phyloP scores from a whole-genome alignment of 2,113 vertebrate species.

The Chlamydotis undulata region DNA sequence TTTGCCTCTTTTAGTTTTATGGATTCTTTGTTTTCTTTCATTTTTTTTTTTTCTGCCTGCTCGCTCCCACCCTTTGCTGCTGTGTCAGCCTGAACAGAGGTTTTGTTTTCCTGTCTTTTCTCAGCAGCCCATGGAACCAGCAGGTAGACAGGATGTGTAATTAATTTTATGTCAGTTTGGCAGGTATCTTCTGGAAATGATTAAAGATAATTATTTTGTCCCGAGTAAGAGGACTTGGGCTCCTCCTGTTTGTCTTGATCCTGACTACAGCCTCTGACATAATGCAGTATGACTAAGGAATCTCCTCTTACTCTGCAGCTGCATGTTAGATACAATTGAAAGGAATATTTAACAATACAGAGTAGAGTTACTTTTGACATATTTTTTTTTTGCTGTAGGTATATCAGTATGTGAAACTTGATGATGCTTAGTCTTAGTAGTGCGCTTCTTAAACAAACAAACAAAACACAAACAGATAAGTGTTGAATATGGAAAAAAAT shows the following conservation, averaged over 20 bases:
- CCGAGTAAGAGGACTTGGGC: background rate
- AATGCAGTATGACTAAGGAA: background rate
- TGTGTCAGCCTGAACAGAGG: fast-evolving
- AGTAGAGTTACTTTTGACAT: background rate
- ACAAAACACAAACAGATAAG: background rate
- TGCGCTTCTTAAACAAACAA: background rate
- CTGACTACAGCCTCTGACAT: background rate
- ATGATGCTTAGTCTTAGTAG: background rate
- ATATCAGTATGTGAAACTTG: background rate
- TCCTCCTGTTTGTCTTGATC: background rate
- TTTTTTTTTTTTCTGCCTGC: background rate
- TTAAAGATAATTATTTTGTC: background rate
- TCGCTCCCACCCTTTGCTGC: background rate
- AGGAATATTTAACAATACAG: background rate
- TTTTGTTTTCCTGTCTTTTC: background rate
- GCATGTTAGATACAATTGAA: background rate
- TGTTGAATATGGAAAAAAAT: background rate
- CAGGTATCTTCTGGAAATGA: background rate
- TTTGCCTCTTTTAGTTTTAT: background rate
- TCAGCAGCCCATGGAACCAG: background rate
- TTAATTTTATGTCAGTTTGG: background rate
- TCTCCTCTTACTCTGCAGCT: background rate
- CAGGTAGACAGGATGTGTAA: background rate
- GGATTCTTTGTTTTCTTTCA: background rate
- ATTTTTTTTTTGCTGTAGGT: background rate